A percentile compares a stretch with the other conserved stretches of the same genome.
phyloP scores from a whole-genome alignment of 2,797 vertebrate genomes.

The Lerista edwardsae region DNA sequence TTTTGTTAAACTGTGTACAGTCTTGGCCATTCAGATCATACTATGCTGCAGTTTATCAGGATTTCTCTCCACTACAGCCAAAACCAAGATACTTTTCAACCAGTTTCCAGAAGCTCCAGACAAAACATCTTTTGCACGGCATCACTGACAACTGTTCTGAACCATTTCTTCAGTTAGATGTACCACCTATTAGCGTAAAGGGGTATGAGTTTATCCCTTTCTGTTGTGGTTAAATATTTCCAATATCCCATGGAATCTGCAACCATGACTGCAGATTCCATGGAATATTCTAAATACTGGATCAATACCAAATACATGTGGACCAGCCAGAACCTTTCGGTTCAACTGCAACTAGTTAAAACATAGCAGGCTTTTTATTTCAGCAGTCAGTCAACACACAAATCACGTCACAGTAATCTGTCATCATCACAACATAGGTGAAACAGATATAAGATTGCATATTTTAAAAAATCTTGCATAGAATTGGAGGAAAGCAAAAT shows the following conservation, averaged over 20 bases:
- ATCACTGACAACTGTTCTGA: not conserved
- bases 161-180: not conserved
- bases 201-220: too few species aligned
- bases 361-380: not conserved
- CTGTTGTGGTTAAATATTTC: slow-evolving; percentile 11
- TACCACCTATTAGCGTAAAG: not conserved
- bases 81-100: not conserved
- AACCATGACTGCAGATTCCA: not conserved
- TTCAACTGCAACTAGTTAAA: not conserved
- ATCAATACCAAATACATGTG: not conserved
- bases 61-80: not conserved
- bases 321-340: not conserved
- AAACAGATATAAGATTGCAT: not conserved
- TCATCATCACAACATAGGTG: not conserved
- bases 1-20: too few species aligned
- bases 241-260: too few species aligned
- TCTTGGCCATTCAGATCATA: not conserved
- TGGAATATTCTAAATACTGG: not conserved
- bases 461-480: not conserved
- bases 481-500: not conserved
- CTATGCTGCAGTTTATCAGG: not conserved
- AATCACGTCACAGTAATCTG: not conserved
- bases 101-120: not conserved
- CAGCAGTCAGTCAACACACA: not conserved
- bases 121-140: not conserved